Base-by-base conservation (phyloP, 2,797 vertebrate species). In the Antrozous pallidus region DNA sequence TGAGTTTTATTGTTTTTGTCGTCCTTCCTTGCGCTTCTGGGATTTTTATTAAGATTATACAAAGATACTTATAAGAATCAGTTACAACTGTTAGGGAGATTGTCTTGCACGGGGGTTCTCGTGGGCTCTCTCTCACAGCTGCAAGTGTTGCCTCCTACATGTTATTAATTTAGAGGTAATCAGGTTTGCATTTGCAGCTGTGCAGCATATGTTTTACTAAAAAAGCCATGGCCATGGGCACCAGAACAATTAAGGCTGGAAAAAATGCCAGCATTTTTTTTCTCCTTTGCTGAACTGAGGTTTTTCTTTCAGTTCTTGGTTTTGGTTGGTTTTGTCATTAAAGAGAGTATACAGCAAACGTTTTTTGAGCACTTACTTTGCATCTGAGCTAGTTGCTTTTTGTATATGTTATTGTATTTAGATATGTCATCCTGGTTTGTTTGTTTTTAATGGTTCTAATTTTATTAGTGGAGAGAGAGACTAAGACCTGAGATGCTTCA, bases 161-260 rank as follows among this genome's bases (percentile, higher is more conserved):
- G 80, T 87, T 93, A 85, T 86, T 97, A 96, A 97, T 97, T 95
- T 96, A 81, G 90, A 96, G 89, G 75, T 90, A 97, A 97, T 94
- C 93, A 96, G 89, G 20, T 96, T 97, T 97, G 95, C 65, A 80
- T 97, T 85, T 96, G 94, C 95, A 0, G 3, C 94, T 2, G 17
- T 71, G 91, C 31, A 54, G 51, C 85, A 24, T 88, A 84, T 96
- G 95, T 95, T 96, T 96, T 83, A 75, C 93, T 74, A 65, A 91
- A 96, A 93, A 54, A 84, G 78, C n/a, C 65, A 56, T 89, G 92
- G 93, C 94, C 95, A 84, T 11, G n/a, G 93, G 95, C 85, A 93
- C 56, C 94, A 93, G 74, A 94, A 90, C 93, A 96, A 93, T 96
- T 96, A 93, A 78, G 79, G 70, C 67, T 69, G 95, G 88, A 92